Evolutionary conservation across 1,140 invertebrate genomes (phyloP).

Genomic region (Cardiocondyla obscurior): DNA sequence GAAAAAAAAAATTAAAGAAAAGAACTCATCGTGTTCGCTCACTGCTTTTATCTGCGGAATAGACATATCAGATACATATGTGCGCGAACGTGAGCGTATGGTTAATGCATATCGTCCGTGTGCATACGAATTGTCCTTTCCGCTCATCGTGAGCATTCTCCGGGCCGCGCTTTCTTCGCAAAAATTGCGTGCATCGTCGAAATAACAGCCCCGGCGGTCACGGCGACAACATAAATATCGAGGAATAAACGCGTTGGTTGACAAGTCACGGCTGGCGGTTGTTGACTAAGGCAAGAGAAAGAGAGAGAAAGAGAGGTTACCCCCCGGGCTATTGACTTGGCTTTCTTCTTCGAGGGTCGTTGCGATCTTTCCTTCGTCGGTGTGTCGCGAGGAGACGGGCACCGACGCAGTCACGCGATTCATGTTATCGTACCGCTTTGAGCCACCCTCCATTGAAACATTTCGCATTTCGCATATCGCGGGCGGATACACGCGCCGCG

Average conservation of each 20-base stretch:
- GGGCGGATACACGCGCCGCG: not conserved
- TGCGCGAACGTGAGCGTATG: not conserved
- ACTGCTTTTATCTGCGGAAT: not conserved
- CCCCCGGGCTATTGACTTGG: not conserved
- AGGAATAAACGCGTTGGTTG: constrained; percentile 68
- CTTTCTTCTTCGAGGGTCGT: constrained; percentile 24
- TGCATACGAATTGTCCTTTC: not conserved
- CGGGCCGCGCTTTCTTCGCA: not conserved
- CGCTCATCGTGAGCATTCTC: not conserved
- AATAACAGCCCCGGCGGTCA: constrained; percentile 56
- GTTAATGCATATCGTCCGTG: not conserved
- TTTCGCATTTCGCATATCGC: constrained; percentile 70
- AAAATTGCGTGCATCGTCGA: constrained; percentile 66
- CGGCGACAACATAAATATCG: constrained; percentile 74
- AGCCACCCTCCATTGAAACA: constrained; percentile 64
- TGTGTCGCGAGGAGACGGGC: constrained; percentile 29
- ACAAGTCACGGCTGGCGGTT: constrained; percentile 44
- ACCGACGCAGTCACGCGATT: constrained; percentile 75
- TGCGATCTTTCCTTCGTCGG: constrained; percentile 6
- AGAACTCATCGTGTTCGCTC: not conserved
- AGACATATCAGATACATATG: not conserved
- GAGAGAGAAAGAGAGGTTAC: too few relatives aligned
- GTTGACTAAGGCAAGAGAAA: not conserved
- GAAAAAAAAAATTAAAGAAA: constrained; percentile 60
- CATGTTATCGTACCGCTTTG: constrained; percentile 77